phyloP scores from a whole-genome alignment of 2,797 vertebrate genomes.

The Scyliorhinus canicula region DNA sequence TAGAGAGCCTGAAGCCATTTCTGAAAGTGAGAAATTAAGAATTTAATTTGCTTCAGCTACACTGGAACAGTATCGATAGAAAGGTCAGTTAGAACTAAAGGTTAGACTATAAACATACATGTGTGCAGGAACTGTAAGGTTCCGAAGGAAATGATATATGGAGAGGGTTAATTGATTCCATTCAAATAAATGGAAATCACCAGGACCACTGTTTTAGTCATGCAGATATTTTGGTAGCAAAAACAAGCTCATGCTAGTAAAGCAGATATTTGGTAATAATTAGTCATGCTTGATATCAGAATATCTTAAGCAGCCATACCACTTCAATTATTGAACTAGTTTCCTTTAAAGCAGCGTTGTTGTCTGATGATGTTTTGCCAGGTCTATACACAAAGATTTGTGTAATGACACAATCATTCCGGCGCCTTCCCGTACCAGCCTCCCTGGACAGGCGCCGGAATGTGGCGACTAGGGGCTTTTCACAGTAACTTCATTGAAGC shows the following conservation, averaged over 20 bases:
- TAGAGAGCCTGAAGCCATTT: background rate
- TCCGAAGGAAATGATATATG: background rate
- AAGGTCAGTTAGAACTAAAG: background rate
- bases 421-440: too few species aligned
- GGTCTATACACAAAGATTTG: background rate
- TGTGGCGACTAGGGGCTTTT: too few species aligned
- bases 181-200: slow-evolving; percentile 27
- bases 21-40: background rate
- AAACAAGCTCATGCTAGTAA: background rate
- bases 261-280: slow-evolving; percentile 16
- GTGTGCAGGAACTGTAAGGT: background rate
- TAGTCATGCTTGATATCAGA: background rate
- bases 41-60: background rate
- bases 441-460: too few species aligned
- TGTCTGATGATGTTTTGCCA: background rate
- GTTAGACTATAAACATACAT: background rate
- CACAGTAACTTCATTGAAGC: too few species aligned
- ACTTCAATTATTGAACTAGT: background rate
- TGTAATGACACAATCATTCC: background rate
- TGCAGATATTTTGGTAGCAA: background rate
- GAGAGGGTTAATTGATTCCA: slow-evolving; percentile 32
- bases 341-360: background rate
- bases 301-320: background rate
- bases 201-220: background rate
- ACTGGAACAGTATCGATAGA: background rate